Conservation (phyloP, 2,113 vertebrate species). For the Columba janthina region DNA sequence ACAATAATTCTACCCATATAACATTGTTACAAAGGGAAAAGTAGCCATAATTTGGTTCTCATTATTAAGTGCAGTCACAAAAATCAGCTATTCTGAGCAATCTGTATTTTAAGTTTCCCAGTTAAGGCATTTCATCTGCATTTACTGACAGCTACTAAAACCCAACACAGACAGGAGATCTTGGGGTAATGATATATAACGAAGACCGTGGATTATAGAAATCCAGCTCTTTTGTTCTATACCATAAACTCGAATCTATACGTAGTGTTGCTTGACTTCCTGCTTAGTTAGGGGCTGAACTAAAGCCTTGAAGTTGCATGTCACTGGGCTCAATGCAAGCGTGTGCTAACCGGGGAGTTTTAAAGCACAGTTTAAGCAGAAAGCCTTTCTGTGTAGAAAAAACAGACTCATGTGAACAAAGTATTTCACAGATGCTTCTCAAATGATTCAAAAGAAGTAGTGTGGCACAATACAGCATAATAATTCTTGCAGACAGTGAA, state of each 20-base stretch:
- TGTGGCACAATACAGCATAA: neutral
- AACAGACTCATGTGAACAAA: neutral
- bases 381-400: neutral
- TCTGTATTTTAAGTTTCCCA: neutral
- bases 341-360: neutral
- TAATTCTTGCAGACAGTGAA: neutral
- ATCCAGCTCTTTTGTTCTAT: neutral
- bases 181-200: neutral
- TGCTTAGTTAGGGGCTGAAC: neutral
- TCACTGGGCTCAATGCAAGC: neutral
- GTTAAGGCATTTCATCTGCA: neutral
- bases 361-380: neutral
- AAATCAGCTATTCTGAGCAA: neutral
- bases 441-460: neutral
- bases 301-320: neutral
- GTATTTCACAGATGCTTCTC: neutral
- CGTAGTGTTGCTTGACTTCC: neutral
- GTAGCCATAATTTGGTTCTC: neutral
- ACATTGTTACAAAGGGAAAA: neutral
- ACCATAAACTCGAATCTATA: neutral
- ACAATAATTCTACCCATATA: neutral
- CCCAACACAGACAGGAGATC: neutral
- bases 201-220: neutral
- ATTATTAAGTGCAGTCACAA: neutral
- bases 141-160: neutral